Conservation (phyloP, 2,888 invertebrate genomes). For the Lordiphosa fenestrarum region DNA sequence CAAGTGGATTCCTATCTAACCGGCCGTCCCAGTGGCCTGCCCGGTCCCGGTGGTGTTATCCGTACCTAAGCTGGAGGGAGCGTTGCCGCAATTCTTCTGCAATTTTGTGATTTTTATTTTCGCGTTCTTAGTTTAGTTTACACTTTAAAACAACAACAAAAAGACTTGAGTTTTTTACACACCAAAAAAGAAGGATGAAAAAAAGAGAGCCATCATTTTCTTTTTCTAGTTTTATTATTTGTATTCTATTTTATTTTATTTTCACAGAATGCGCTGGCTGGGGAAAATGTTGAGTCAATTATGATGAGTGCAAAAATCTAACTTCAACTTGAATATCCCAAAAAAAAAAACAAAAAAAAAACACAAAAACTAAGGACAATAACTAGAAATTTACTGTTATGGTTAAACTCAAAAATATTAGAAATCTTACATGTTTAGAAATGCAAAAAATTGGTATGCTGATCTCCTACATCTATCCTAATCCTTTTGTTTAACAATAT, state of each 20-base stretch:
- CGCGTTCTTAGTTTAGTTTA: conserved; percentile 71
- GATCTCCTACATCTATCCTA: conserved; percentile 37
- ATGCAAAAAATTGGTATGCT: conserved; percentile 62
- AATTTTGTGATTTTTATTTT: conserved; percentile 72
- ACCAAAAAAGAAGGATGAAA: conserved; percentile 45
- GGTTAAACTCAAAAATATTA: conserved; percentile 34
- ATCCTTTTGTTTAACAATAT: conserved; percentile 35
- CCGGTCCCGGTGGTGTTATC: conserved; percentile 95
- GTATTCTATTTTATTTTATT: conserved; percentile 16
- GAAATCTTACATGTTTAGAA: conserved; percentile 33
- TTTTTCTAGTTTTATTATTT: conserved; percentile 52
- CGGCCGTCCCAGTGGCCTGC: conserved; percentile 87
- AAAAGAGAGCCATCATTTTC: conserved; percentile 18
- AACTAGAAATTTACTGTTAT: conserved; percentile 68
- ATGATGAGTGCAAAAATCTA: conserved; percentile 56
- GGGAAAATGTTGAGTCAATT: conserved; percentile 46
- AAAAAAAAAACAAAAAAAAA: conserved; percentile 35
- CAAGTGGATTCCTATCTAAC: conserved; percentile 93
- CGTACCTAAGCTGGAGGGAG: conserved; percentile 30
- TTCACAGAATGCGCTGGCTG: conserved; percentile 21
- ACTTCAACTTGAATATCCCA: conserved; percentile 47
- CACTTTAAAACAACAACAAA: conserved; percentile 46
- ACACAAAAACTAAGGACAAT: conserved; percentile 66
- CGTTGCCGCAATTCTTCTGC: conserved; percentile 53
- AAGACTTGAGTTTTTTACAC: conserved; percentile 68